Evolutionary conservation across 2,113 vertebrate species (phyloP), one percentile per base, ranked within the genome.

Genomic region (Nibea coibor): DNA sequence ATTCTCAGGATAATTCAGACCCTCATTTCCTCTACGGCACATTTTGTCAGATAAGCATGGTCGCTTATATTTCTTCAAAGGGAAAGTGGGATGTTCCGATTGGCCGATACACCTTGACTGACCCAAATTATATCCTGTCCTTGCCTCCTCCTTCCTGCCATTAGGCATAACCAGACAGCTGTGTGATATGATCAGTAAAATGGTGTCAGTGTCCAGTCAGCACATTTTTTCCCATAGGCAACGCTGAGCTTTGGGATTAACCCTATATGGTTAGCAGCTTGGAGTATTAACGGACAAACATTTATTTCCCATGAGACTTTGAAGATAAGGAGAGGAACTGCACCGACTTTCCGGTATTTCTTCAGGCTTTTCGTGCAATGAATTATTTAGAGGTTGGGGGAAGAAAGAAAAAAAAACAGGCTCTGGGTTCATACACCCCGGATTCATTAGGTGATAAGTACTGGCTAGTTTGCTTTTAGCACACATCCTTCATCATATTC

Each of bases 191-290:
- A 88, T 87, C 85, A 86, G 76, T 58, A 62, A 72, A 86, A 84
- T 68, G 65, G 57, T 68, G 79, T 72, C 54, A 26, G 66, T 82
- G 72, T 85, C 65, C 66, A 62, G 69, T 88, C 87, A 89, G 87
- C 87, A 88, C 75, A 68, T 80, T 86, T 50, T 39, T 59, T 1
- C 35, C 28, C 10, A n/a, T 20, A 69, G 17, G 24, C 65, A 35
- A 43, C 39, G 31, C 51, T 31, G 26, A 78, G 48, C 67, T 51
- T 0, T 1, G n/a, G 68, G 74, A 80, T 86, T 72, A 80, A 67
- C 65, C 63, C 16, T 43, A 3, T 28, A 15, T 51, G n/a, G 57
- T 47, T 26, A 45, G 39, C 24, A 10, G 45, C 47, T 26, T 5
- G 12, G 59, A 82, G 82, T 67, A 69, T 80, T 80, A 66, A 89